Evolutionary conservation across 1,140 invertebrate genomes (phyloP), one percentile per base, ranked within the genome.

Genomic region (Panagrolaimus sp.): DNA sequence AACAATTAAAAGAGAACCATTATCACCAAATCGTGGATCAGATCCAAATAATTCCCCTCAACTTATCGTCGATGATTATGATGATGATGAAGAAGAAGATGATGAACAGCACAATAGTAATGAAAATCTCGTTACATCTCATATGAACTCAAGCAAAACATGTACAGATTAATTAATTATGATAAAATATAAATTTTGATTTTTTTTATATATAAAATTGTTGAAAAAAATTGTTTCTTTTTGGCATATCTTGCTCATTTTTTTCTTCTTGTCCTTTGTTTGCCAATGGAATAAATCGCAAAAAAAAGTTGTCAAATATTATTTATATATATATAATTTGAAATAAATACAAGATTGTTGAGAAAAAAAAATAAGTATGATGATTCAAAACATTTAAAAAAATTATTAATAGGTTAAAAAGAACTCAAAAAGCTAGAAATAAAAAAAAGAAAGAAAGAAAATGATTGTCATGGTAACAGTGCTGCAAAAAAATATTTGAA

Each of bases 51-150:
- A 21, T 12, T 58, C 52, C 12, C 52, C 52, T 21, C 52, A 58
- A 58, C 8, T 58, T 1, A 58, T 58, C 17, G 52, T 58, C 17
- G 52, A 58, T 58, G 52, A 58, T 17, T 58, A 21, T 6, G 52
- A 58, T 26, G 52, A 58, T 28, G 52, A 52, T 52, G 48, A 52
- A 21, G n/a, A 21, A 9, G 52, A 58, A 58, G 52, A 58, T 10
- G 52, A 58, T 58, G 52, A 58, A 26, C 52, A 28, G 28, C 52
- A 21, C 14, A 58, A 28, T 28, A n/a, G 21, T 28, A 58, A 58
- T n/a, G 52, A 58, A 28, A 58, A 58, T 58, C 52, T 58, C 17
- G 52, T n/a, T 28, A 26, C 52, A 58, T n/a, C 52, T 58, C 21
- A 58, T 12, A 21, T 58, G 21, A 58, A 58, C 52, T 58, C 52